Evolutionary conservation across 2,888 invertebrate genomes (phyloP).

Genomic region (Leptopilina myrica): DNA sequence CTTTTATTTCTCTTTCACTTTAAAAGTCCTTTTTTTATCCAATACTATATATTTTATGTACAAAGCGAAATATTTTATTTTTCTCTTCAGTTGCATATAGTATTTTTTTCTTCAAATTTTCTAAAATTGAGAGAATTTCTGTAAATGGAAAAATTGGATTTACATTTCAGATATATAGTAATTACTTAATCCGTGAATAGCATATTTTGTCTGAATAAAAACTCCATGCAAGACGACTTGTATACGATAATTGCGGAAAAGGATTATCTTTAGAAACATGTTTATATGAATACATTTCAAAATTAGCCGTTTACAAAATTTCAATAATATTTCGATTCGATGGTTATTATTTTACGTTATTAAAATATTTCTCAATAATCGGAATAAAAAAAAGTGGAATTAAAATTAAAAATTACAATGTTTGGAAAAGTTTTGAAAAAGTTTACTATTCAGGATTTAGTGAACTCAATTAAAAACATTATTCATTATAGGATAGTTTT

Average conservation of each 20-base stretch:
- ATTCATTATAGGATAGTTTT: too few relatives aligned
- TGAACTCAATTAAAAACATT: too few relatives aligned
- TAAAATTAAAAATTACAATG: too few relatives aligned
- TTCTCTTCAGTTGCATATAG: background rate
- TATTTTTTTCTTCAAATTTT: background rate
- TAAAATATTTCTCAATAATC: too few relatives aligned
- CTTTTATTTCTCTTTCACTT: too few relatives aligned
- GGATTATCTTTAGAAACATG: background rate
- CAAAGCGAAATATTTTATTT: background rate
- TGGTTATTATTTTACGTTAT: too few relatives aligned
- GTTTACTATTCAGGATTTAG: too few relatives aligned
- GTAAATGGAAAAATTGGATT: constrained; percentile 22
- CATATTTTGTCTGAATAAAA: background rate
- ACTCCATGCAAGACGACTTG: background rate
- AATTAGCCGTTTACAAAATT: constrained; percentile 11
- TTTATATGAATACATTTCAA: background rate
- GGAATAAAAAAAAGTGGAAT: too few relatives aligned
- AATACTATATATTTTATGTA: too few relatives aligned
- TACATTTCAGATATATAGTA: constrained; percentile 15
- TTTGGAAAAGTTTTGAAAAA: too few relatives aligned
- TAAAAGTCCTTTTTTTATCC: too few relatives aligned
- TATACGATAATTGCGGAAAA: constrained; percentile 9
- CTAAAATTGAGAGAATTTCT: constrained; percentile 1
- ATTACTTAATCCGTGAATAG: constrained; percentile 1
- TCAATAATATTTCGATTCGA: too few relatives aligned